Evolutionary conservation across 2,113 vertebrate genomes (phyloP).

Genomic region (Alethe diademata): DNA sequence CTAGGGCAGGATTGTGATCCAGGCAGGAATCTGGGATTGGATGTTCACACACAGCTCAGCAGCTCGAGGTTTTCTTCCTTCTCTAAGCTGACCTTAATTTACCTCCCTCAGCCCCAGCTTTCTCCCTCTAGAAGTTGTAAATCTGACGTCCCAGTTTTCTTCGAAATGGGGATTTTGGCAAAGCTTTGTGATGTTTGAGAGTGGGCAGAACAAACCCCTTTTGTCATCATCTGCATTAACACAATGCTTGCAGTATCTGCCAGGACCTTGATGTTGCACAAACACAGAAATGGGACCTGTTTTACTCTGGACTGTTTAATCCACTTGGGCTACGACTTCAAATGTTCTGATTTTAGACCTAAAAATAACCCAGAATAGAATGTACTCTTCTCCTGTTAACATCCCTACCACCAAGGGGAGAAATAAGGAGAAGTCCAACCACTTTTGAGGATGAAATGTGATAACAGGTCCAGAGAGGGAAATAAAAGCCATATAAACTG

Average conservation of each 20-base stretch:
- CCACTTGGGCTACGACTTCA: background rate
- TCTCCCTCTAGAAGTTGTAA: background rate
- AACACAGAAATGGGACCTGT: background rate
- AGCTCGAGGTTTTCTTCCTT: background rate
- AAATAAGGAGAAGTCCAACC: background rate
- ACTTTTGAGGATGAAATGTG: background rate
- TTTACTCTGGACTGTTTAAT: background rate
- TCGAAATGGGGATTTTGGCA: background rate
- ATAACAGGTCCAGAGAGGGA: background rate
- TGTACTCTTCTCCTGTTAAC: constrained; percentile 31
- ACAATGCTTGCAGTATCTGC: background rate
- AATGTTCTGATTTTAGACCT: constrained; percentile 28
- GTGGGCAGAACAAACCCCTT: background rate
- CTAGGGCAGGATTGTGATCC: background rate
- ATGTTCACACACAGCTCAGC: background rate
- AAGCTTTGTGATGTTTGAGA: background rate
- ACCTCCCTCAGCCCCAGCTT: background rate
- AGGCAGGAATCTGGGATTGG: background rate
- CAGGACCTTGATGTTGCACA: background rate
- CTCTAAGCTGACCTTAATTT: background rate
- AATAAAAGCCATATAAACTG: background rate
- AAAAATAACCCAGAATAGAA: constrained; percentile 65
- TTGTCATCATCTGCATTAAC: background rate
- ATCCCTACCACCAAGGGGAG: background rate
- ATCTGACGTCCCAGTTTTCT: background rate